These are phyloP conservation scores for Galleria mellonella DNA, from an alignment of 1,140 invertebrate species.

Conservation along the genomic window DNA sequence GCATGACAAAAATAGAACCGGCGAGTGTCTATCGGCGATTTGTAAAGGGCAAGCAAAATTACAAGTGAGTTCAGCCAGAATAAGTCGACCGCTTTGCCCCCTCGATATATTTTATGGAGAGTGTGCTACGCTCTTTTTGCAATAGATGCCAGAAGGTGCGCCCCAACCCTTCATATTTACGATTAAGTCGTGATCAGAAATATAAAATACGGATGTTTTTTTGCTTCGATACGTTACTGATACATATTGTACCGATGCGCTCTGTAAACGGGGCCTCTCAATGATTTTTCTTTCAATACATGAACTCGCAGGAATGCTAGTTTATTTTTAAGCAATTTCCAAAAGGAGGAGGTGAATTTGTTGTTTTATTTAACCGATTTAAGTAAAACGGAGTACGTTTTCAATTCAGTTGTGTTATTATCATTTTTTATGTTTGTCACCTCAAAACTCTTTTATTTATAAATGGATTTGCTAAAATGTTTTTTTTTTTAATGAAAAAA, in stretches of 20 bases:
- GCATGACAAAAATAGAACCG: neutral
- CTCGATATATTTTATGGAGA: conserved; percentile 65
- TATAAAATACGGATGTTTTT: conserved; percentile 54
- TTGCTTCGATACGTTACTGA: conserved; percentile 39
- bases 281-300: conserved; percentile 3
- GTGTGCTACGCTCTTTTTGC: conserved; percentile 54
- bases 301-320: conserved; percentile 10
- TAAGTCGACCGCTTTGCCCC: conserved; percentile 13
- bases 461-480: too few relatives aligned
- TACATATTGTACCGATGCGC: conserved; percentile 18
- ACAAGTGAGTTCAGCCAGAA: too few relatives aligned
- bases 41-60: conserved; percentile 17
- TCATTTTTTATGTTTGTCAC: too few relatives aligned
- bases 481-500: too few relatives aligned
- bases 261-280: neutral
- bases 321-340: too few relatives aligned
- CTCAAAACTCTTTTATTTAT: too few relatives aligned
- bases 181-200: conserved; percentile 67
- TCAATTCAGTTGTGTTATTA: too few relatives aligned
- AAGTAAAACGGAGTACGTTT: too few relatives aligned
- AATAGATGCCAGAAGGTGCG: conserved; percentile 66
- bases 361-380: too few relatives aligned
- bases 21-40: neutral
- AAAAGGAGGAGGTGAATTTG: too few relatives aligned
- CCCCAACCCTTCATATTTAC: conserved; percentile 65